A percentile compares a stretch with the other conserved stretches of the same genome.
phyloP scores from a whole-genome alignment of 64 coral and sea anemone species.

The Platygyra sinensis region DNA sequence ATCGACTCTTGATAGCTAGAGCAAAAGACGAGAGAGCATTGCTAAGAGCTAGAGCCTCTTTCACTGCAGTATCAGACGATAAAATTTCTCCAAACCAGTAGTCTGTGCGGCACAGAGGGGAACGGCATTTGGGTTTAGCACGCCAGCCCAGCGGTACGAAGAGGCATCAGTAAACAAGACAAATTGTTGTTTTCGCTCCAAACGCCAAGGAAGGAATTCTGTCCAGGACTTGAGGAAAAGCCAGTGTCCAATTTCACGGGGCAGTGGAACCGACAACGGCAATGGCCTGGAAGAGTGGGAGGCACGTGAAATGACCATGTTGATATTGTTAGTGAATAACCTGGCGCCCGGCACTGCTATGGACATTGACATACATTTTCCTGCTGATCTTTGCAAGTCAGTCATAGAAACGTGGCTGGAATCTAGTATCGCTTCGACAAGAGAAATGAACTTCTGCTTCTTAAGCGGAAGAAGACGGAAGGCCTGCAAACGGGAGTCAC shows the following conservation, averaged over 20 bases:
- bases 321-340: conserved; percentile 66
- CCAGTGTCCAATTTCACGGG: conserved; percentile 51
- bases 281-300: conserved; percentile 5
- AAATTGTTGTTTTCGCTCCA: conserved; percentile 40
- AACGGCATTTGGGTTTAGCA: not conserved
- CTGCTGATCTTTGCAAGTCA: conserved; percentile 34
- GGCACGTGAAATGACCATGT: conserved; percentile 31
- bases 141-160: conserved; percentile 32
- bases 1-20: not conserved
- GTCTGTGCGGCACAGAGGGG: too few species aligned
- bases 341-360: conserved; percentile 58
- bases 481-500: conserved; percentile 7
- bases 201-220: conserved; percentile 48
- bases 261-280: not conserved
- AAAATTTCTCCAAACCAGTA: conserved; percentile 2
- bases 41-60: conserved; percentile 9
- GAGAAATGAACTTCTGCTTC: conserved; percentile 48
- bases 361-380: conserved; percentile 61
- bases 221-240: conserved; percentile 56
- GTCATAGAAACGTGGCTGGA: not conserved
- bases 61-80: not conserved
- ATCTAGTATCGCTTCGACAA: not conserved
- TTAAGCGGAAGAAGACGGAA: conserved; percentile 6
- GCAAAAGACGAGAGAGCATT: conserved; percentile 3
- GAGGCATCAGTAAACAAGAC: too few species aligned